Base-by-base conservation (phyloP, 2,888 invertebrate genomes). In the Pimpla rufipes region DNA sequence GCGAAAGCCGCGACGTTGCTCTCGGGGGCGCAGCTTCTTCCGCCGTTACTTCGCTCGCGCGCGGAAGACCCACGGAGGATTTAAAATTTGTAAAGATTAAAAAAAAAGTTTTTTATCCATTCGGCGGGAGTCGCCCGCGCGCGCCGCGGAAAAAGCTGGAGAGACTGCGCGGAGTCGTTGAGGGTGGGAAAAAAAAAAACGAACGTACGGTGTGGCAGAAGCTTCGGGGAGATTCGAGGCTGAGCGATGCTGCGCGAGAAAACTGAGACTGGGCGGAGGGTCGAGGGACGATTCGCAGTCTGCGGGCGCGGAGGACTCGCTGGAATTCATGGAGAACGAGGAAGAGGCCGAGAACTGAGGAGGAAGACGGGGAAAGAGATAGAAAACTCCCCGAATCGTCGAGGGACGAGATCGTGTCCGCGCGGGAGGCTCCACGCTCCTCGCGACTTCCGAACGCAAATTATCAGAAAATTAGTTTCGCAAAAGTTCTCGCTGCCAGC, bases 51-150 rank as follows among this genome's bases (percentile, higher is more conserved):
- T 79, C 85, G 79, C 79, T 88, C n/a, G 47, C 52, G 47, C 52
- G 40, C 74, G 80, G 82, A 85, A 86, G 88, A 85, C 85, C 84
- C 86, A 84, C 86, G 86, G 85, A 87, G 90, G 89, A 90, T 90
- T 90, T 90, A 83, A 90, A 90, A 90, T 91, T 89, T 88, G 88
- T 88, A 90, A 89, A 92, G 91, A 92, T 91, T 91, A 92, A 91
- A 91, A 92, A 90, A 92, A 92, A 91, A 89, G 91, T 91, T 90
- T 91, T 90, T 81, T 81, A 91, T 90, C 92, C 91, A 87, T 84
- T 87, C 81, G 66, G 79, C 79, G 86, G 66, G 62, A 29, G 29
- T 29, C 29, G 29, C 29, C 3, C 29, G 29, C 29, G 29, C 29
- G 29, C 68, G 79, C 71, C 71, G 23, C 80, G 80, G 74, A 84